Evolutionary conservation across 2,113 vertebrate species (phyloP), one percentile per base, ranked within the genome.

Genomic region (Chitala chitala): DNA sequence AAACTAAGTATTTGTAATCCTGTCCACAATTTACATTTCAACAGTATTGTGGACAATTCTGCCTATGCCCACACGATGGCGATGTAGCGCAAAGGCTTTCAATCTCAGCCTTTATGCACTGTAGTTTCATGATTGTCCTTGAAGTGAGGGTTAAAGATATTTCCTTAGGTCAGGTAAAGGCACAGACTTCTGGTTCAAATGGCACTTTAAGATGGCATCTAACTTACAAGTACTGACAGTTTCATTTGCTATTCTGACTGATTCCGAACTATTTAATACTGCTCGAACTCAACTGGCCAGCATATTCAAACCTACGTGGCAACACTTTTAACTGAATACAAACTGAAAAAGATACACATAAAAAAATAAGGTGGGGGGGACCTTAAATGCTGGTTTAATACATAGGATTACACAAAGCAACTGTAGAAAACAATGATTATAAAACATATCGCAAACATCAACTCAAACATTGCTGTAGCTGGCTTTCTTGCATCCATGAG

Each of bases 181-280:
- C 87, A 87, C 88, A 80, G 79, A 74, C 84, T 86, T 86, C 78
- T 80, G 82, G 80, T 75, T 71, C 73, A 48, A 77, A 81, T 85
- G 85, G 85, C 85, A 86, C 86, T 86, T 80, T 77, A 84, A 72
- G 40, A 85, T 80, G 79, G 79, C 69, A 76, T 86, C 81, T 79
- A 76, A 65, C 55, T n/a, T n/a, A n/a, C n/a, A n/a, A 82, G 69
- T 58, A 55, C 84, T 85, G 83, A 82, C 72, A 83, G 72, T 82
- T 72, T 73, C 26, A 29, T 68, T 63, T 51, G 42, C 13, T 4
- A 63, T 53, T 4, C 59, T 65, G 20, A 38, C 46, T 17, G 68
- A 50, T 55, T 46, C 5, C 29, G 38, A 22, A 75, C n/a, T 17
- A 48, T 53, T 58, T 59, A 55, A 50, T 29, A 61, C 68, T 70